Percentiles rank a stretch among this genome's conserved stretches.
phyloP scores from a whole-genome alignment of 2,888 invertebrate species.

The Drosophila mulleri region DNA sequence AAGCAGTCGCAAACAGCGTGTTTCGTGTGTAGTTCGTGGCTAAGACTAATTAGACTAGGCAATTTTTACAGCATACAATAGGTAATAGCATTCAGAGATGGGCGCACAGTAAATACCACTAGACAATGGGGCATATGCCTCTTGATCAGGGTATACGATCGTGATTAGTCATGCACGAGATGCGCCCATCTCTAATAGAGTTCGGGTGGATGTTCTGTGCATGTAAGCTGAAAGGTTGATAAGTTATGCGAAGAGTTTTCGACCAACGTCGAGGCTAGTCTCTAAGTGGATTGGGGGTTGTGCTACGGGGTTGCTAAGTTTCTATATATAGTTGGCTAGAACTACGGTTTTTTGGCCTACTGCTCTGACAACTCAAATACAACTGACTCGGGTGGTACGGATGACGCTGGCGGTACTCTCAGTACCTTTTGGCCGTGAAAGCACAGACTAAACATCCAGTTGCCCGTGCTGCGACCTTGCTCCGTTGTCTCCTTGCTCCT shows the following conservation, averaged over 20 bases:
- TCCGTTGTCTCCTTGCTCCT: constrained; percentile 50
- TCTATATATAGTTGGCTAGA: constrained; percentile 51
- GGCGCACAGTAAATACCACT: constrained; percentile 10
- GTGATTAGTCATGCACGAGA: neutral
- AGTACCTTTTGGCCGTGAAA: constrained; percentile 85
- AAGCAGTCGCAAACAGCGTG: constrained; percentile 3
- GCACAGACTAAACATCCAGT: constrained; percentile 82
- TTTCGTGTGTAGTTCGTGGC: neutral
- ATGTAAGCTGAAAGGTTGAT: neutral
- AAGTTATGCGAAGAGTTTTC: neutral
- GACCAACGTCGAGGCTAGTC: constrained; percentile 7
- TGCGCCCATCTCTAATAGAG: constrained; percentile 21
- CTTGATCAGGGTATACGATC: neutral
- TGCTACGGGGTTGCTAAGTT: constrained; percentile 23
- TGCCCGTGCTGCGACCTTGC: constrained; percentile 65
- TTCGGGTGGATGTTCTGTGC: neutral
- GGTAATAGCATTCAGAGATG: neutral
- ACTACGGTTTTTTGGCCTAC: constrained; percentile 70
- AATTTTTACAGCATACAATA: constrained; percentile 4
- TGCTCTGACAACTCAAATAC: constrained; percentile 86
- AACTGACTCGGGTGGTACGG: constrained; percentile 85
- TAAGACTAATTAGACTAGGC: neutral
- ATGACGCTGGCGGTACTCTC: constrained; percentile 84
- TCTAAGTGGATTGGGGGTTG: neutral
- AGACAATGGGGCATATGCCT: neutral